Conservation (phyloP, 2,888 invertebrate species). For the Xestoiulus laeticollis region DNA sequence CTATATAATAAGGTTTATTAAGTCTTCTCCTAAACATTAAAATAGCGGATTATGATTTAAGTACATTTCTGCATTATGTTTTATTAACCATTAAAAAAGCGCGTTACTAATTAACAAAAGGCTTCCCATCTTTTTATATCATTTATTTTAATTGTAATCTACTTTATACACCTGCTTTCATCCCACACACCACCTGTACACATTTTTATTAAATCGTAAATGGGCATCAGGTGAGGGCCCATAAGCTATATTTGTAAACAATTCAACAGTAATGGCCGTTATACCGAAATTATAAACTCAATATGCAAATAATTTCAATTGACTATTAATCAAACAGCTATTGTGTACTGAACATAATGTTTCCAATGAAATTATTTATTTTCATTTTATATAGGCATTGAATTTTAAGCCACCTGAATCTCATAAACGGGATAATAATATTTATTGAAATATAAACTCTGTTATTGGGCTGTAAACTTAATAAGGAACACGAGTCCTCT, state of each 20-base stretch:
- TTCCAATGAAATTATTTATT: neutral
- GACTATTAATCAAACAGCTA: neutral
- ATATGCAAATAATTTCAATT: slow-evolving; percentile 17
- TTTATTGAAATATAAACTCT: neutral
- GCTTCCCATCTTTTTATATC: neutral
- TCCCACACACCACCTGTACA: slow-evolving; percentile 4
- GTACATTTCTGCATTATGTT: neutral
- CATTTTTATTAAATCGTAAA: slow-evolving; percentile 34
- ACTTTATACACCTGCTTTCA: neutral
- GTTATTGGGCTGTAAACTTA: neutral
- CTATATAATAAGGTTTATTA: neutral
- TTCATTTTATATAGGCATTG: slow-evolving; percentile 38
- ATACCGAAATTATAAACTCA: neutral
- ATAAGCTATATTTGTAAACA: slow-evolving; percentile 8
- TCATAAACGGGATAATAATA: slow-evolving; percentile 21
- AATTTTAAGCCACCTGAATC: slow-evolving; percentile 43
- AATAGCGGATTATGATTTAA: neutral
- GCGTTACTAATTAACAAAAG: slow-evolving; percentile 17
- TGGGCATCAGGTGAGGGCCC: neutral
- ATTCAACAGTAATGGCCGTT: neutral
- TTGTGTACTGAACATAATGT: neutral
- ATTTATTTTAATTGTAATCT: neutral
- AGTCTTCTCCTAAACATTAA: neutral
- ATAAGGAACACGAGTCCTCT: neutral
- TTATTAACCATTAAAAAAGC: slow-evolving; percentile 3